A percentile compares a stretch with the other conserved stretches of the same genome.
Conservation (phyloP, 1,140 invertebrate species). For the Zaprionus taronus region DNA sequence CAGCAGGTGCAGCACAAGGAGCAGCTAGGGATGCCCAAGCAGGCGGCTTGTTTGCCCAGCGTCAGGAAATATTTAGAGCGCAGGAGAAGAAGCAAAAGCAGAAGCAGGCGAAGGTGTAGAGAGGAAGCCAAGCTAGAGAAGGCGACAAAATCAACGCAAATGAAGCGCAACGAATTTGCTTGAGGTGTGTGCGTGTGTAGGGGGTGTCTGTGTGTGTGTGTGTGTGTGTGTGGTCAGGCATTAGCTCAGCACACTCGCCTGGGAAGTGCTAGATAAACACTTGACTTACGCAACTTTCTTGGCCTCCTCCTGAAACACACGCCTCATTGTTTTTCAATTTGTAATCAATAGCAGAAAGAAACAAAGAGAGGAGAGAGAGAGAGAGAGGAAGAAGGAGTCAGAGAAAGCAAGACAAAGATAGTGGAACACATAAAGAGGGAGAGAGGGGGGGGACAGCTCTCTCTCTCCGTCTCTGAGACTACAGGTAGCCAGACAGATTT, state of each 20-base stretch:
- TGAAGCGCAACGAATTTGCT: constrained; percentile 63
- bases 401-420: background rate
- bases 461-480: background rate
- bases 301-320: background rate
- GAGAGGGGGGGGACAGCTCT: background rate
- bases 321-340: constrained; percentile 72
- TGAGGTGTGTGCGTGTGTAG: background rate
- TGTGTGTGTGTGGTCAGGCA: constrained; percentile 9
- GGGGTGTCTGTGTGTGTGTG: background rate
- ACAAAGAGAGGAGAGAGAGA: background rate
- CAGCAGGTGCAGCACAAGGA: background rate
- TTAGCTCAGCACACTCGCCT: constrained; percentile 2
- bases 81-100: background rate
- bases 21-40: constrained; percentile 6
- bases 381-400: background rate
- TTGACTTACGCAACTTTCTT: constrained; percentile 34
- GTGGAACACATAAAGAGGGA: background rate
- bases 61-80: constrained; percentile 71
- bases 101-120: background rate
- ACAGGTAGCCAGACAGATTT: constrained; percentile 22
- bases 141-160: constrained; percentile 72
- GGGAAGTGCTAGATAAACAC: constrained; percentile 47
- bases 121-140: constrained; percentile 7
- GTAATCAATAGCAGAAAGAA: constrained; percentile 56
- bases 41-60: constrained; percentile 59